Percentiles rank a stretch among this genome's conserved stretches.
These are phyloP conservation scores for Oostethus manadensis DNA, from an alignment of 2,113 vertebrate species.

Conservation along the genomic window DNA sequence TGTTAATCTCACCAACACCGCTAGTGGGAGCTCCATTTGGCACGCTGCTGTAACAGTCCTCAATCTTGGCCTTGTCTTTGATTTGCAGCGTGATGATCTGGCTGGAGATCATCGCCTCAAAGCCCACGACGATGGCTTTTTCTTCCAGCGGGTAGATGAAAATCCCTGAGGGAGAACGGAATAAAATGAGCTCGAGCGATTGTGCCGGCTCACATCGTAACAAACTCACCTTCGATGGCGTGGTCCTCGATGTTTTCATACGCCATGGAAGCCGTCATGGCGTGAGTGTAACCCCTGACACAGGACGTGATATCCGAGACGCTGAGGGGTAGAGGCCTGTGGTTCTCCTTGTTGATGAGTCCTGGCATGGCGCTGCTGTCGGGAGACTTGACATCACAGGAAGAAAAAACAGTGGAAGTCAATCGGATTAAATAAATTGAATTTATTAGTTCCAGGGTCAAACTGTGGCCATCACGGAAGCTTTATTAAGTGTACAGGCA, in stretches of 20 bases:
- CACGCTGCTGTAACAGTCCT: slow-evolving; percentile 65
- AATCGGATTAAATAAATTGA: too few relatives aligned
- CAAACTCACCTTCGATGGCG: slow-evolving; percentile 81
- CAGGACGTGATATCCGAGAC: slow-evolving; percentile 85
- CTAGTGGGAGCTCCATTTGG: slow-evolving; percentile 52
- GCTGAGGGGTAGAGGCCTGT: slow-evolving; percentile 78
- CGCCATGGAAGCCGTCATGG: slow-evolving; percentile 87
- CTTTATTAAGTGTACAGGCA: too few relatives aligned
- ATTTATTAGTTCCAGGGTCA: too few relatives aligned
- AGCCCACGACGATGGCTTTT: slow-evolving; percentile 82
- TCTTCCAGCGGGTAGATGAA: slow-evolving; percentile 93
- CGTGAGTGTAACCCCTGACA: slow-evolving; percentile 87
- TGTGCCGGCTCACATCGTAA: background rate
- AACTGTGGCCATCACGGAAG: too few relatives aligned
- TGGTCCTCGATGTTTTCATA: slow-evolving; percentile 87
- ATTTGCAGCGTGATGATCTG: slow-evolving; percentile 85
- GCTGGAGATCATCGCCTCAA: slow-evolving; percentile 81
- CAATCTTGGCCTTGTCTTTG: slow-evolving; percentile 89
- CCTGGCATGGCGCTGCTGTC: slow-evolving; percentile 79
- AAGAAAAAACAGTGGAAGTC: background rate
- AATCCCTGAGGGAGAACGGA: slow-evolving; percentile 71
- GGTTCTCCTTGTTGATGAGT: slow-evolving; percentile 79
- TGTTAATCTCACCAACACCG: slow-evolving; percentile 70
- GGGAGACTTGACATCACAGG: slow-evolving; percentile 32
- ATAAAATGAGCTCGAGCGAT: background rate